These are phyloP conservation scores for Cordylochernes scorpioides DNA, from an alignment of 2,888 invertebrate genomes.

Conservation along the genomic window DNA sequence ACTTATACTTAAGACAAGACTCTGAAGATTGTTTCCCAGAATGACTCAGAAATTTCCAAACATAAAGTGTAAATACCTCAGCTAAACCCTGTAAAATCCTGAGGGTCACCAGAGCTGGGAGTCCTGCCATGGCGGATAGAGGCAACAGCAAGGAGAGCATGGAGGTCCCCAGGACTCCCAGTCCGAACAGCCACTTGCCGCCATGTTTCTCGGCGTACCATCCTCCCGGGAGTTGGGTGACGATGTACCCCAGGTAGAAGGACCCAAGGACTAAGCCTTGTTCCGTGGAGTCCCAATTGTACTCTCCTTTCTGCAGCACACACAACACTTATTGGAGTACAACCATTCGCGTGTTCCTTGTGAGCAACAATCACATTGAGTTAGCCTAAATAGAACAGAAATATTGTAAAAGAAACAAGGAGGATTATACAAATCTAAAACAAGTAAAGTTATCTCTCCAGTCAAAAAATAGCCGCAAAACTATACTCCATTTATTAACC, in stretches of 20 bases:
- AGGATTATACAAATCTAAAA: too few species aligned
- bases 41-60: too few species aligned
- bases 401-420: too few species aligned
- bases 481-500: too few species aligned
- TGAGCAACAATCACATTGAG: too few species aligned
- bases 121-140: conserved; percentile 41
- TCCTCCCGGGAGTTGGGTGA: conserved; percentile 56
- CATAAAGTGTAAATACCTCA: conserved; percentile 34
- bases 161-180: conserved; percentile 39
- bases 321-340: too few species aligned
- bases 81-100: conserved; percentile 50
- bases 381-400: too few species aligned
- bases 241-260: conserved; percentile 65
- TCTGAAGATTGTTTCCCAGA: too few species aligned
- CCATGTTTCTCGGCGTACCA: conserved; percentile 56
- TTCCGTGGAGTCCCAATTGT: conserved; percentile 39
- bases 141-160: conserved; percentile 53
- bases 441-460: too few species aligned
- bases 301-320: conserved; percentile 5
- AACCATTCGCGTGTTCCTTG: too few species aligned
- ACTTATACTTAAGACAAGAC: too few species aligned
- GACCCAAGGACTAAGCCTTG: conserved; percentile 40
- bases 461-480: too few species aligned
- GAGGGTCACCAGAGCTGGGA: conserved; percentile 38
- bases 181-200: conserved; percentile 54